A percentile compares a stretch with the other conserved stretches of the same genome.
Conservation (phyloP, 2,888 invertebrate genomes). For the Erebia aethiops region DNA sequence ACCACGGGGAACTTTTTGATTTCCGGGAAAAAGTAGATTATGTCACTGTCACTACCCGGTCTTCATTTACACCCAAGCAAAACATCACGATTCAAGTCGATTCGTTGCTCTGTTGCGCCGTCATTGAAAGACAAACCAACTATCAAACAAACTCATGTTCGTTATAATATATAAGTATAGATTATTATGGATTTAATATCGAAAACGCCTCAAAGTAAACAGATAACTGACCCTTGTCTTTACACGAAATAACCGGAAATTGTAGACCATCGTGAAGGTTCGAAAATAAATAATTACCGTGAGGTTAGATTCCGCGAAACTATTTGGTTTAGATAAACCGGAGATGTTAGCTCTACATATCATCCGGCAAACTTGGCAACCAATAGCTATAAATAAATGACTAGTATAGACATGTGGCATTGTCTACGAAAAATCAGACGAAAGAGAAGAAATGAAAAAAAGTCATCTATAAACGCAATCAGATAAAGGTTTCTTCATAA, state of each 20-base stretch:
- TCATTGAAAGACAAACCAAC: no score
- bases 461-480: background rate
- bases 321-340: slow-evolving; percentile 76
- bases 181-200: slow-evolving; percentile 9
- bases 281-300: slow-evolving; percentile 67
- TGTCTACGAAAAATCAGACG: background rate
- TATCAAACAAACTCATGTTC: no score
- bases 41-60: no score
- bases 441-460: background rate
- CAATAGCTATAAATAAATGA: slow-evolving; percentile 47
- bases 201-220: slow-evolving; percentile 16
- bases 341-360: slow-evolving; percentile 77
- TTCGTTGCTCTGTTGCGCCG: background rate
- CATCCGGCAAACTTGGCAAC: slow-evolving; percentile 64
- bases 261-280: slow-evolving; percentile 49
- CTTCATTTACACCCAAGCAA: no score
- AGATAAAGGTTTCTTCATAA: background rate
- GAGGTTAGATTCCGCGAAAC: slow-evolving; percentile 72
- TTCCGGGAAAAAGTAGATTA: no score
- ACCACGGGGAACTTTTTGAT: no score
- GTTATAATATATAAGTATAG: no score
- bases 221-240: slow-evolving; percentile 20
- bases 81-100: background rate
- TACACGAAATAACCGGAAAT: slow-evolving; percentile 40
- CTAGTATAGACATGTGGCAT: background rate